Evolutionary conservation across 2,888 invertebrate genomes (phyloP).

Genomic region (Pharmacophagus antenor): DNA sequence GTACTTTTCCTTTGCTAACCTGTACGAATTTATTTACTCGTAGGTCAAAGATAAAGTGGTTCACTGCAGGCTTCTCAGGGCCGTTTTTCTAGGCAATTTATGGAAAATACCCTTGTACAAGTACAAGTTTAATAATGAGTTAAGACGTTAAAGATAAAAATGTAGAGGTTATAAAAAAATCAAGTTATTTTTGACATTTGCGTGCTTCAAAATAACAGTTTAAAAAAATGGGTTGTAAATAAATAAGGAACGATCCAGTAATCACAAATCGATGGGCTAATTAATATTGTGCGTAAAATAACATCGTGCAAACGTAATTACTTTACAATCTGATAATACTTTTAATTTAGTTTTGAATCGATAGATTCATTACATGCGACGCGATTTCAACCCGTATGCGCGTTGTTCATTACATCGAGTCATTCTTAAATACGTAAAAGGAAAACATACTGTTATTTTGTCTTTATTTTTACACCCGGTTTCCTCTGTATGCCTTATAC

Average conservation of each 20-base stretch:
- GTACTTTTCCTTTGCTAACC: not conserved
- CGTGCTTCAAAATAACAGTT: not conserved
- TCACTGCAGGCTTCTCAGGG: not conserved
- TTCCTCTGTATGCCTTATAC: not conserved
- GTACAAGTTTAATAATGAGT: not conserved
- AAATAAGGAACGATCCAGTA: not conserved
- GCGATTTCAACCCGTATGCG: not conserved
- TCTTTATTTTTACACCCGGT: conserved; percentile 1
- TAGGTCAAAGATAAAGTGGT: not conserved
- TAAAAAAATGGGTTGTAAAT: not conserved
- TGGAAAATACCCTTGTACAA: not conserved
- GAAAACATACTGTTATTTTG: not conserved
- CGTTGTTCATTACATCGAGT: not conserved
- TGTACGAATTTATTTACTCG: not conserved
- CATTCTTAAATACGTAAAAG: not conserved
- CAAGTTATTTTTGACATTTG: not conserved
- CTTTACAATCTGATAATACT: not conserved
- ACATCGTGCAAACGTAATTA: not conserved
- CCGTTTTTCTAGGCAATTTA: not conserved
- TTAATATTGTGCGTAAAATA: not conserved
- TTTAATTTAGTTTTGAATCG: not conserved
- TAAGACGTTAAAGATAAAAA: not conserved
- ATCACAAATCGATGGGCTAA: not conserved
- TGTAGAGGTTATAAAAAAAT: not conserved
- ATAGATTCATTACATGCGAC: not conserved